phyloP scores from a whole-genome alignment of 2,113 vertebrate genomes.

The Maylandia zebra region DNA sequence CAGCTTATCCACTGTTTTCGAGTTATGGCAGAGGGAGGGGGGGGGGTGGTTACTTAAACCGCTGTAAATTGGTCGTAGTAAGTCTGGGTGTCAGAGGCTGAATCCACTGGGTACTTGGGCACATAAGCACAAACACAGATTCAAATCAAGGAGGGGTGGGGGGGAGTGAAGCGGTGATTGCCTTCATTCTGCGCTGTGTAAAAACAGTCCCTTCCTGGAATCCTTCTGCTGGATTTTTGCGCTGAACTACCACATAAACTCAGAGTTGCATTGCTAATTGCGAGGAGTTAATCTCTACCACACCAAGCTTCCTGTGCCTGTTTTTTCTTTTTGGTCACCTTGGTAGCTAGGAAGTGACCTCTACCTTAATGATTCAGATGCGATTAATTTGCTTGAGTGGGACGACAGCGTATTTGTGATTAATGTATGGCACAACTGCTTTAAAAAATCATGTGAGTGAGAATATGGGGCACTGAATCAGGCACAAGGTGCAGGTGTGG shows the following conservation, averaged over 20 bases:
- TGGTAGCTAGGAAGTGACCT: conserved; percentile 56
- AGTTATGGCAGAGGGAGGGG: background rate
- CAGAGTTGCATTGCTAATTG: conserved; percentile 36
- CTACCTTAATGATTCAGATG: conserved; percentile 63
- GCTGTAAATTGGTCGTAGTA: conserved; percentile 44
- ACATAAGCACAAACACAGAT: conserved; percentile 27
- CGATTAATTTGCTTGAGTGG: conserved; percentile 65
- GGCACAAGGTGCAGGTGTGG: background rate
- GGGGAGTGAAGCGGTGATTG: background rate
- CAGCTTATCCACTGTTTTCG: conserved; percentile 65
- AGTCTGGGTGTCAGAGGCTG: conserved; percentile 39
- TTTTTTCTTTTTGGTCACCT: background rate
- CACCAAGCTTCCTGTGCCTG: conserved; percentile 1
- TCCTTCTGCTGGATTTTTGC: background rate
- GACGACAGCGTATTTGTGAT: background rate
- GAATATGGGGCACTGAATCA: background rate
- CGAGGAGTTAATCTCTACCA: conserved; percentile 35
- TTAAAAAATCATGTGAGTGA: background rate
- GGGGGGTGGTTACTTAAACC: conserved; percentile 9
- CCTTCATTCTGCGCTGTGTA: conserved; percentile 12
- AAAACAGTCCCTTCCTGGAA: conserved; percentile 24
- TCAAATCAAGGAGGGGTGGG: background rate
- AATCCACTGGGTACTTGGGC: background rate
- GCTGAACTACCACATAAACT: background rate
- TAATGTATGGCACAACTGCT: conserved; percentile 17